Conservation (phyloP, 1,140 invertebrate genomes). For the Bombus sibiricus region DNA sequence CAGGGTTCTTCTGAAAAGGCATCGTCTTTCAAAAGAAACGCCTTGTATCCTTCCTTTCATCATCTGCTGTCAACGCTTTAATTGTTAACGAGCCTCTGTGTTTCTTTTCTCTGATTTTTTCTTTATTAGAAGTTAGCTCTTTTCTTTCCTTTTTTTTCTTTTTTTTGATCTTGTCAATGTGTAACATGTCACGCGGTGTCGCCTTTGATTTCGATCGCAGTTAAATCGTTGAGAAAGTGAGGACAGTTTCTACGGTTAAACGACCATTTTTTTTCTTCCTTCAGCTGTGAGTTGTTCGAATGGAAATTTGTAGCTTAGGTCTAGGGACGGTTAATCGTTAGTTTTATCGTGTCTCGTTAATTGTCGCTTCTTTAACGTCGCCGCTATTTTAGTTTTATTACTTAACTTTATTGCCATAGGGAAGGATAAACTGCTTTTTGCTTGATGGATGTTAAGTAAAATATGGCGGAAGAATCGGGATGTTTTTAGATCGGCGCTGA, state of each 20-base stretch:
- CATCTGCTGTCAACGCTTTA: constrained; percentile 24
- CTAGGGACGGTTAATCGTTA: neutral
- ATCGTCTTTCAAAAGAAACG: neutral
- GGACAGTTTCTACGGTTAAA: neutral
- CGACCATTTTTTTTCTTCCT: neutral
- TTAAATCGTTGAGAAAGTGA: neutral
- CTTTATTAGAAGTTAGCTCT: neutral
- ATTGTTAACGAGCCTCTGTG: constrained; percentile 35
- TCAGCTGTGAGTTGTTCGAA: neutral
- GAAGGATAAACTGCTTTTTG: neutral
- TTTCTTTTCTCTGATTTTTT: neutral
- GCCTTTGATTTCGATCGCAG: neutral
- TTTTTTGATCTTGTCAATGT: neutral
- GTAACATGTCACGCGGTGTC: neutral
- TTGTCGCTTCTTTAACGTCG: neutral
- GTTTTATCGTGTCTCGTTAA: neutral
- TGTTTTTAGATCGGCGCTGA: neutral
- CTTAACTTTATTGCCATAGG: neutral
- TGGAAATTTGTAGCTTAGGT: neutral
- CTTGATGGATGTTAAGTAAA: neutral
- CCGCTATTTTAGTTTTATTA: neutral
- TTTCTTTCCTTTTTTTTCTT: neutral
- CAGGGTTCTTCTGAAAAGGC: constrained; percentile 43
- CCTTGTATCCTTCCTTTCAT: neutral
- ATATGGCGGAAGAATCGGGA: neutral